These are phyloP conservation scores for Drosophila emarginata DNA, from an alignment of 2,888 invertebrate genomes.

Conservation along the genomic window DNA sequence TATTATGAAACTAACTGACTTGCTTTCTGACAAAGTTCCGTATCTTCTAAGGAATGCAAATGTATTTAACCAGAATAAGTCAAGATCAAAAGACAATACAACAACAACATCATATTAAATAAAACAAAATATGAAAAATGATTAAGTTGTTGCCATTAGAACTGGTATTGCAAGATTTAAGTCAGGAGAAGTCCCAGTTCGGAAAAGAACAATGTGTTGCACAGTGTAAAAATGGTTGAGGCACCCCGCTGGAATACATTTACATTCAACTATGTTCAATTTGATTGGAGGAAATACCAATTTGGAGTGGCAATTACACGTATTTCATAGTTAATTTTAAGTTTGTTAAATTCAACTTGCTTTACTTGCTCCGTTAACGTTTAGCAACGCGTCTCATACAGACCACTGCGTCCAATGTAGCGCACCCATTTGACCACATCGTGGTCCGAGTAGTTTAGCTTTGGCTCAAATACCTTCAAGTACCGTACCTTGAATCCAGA, in stretches of 20 bases:
- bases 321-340: slow-evolving; percentile 32
- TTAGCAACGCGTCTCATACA: slow-evolving; percentile 99
- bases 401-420: slow-evolving; percentile 99
- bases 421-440: slow-evolving; percentile 99
- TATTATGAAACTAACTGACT: no score
- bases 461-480: slow-evolving; percentile 99
- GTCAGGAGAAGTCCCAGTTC: no score
- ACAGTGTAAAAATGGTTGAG: slow-evolving; percentile 19
- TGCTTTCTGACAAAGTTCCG: no score
- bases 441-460: slow-evolving; percentile 99
- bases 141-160: background rate
- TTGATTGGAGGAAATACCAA: slow-evolving; percentile 71
- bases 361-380: slow-evolving; percentile 25
- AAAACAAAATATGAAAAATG: background rate
- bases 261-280: slow-evolving; percentile 61
- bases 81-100: background rate
- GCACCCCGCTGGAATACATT: slow-evolving; percentile 63
- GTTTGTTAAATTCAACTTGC: slow-evolving; percentile 53
- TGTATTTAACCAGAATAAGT: background rate
- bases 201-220: background rate
- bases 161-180: background rate
- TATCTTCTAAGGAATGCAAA: background rate
- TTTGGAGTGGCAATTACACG: slow-evolving; percentile 35
- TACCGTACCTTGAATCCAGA: slow-evolving; percentile 99
- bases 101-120: background rate